These are phyloP conservation scores for Laodelphax striatellus DNA, from an alignment of 1,140 invertebrate genomes.

Conservation along the genomic window DNA sequence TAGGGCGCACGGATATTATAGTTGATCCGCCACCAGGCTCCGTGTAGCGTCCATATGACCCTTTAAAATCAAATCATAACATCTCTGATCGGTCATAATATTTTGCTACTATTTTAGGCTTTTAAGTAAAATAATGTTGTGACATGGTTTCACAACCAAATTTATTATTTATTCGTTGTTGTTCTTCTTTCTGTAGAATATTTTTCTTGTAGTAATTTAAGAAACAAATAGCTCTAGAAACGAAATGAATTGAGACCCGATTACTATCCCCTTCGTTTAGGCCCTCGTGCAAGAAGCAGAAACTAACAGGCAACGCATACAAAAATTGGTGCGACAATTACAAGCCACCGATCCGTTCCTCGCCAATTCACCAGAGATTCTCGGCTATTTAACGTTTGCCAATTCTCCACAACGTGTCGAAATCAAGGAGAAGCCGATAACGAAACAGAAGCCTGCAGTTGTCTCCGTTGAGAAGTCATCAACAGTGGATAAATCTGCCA, in stretches of 20 bases:
- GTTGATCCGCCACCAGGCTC: neutral
- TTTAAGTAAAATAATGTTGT: conserved; percentile 13
- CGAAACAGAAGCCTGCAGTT: neutral
- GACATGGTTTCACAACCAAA: conserved; percentile 7
- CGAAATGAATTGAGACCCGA: conserved; percentile 15
- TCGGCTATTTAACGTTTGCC: neutral
- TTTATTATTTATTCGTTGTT: conserved; percentile 6
- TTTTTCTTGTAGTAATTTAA: conserved; percentile 10
- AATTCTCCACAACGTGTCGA: neutral
- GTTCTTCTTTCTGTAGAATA: conserved; percentile 11
- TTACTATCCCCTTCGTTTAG: conserved; percentile 12
- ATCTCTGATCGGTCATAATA: neutral
- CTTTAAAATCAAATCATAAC: neutral
- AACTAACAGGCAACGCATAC: conserved; percentile 14
- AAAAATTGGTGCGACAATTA: conserved; percentile 35
- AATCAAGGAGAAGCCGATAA: no score
- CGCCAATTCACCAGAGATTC: conserved; percentile 13
- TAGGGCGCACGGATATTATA: no score
- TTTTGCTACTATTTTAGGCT: neutral
- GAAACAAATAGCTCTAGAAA: neutral
- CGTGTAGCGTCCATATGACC: neutral
- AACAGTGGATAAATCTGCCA: neutral
- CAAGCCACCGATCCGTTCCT: conserved; percentile 60
- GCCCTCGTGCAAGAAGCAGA: conserved; percentile 17
- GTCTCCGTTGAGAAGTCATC: neutral